phyloP scores from a whole-genome alignment of 1,140 invertebrate genomes.

The Planococcus citri region DNA sequence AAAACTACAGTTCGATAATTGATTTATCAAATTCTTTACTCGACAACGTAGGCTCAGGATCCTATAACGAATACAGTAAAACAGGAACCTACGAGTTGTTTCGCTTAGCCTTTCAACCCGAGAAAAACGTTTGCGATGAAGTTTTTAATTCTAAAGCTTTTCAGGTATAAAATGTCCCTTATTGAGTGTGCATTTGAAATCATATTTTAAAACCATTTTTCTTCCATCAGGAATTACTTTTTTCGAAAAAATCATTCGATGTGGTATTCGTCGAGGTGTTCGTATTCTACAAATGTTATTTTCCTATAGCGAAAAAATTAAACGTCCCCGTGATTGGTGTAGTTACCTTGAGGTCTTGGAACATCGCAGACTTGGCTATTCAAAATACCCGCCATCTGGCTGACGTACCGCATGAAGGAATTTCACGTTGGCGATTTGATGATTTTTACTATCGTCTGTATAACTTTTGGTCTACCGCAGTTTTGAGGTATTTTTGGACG shows the following conservation, averaged over 20 bases:
- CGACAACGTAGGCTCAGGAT: background rate
- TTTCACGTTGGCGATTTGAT: background rate
- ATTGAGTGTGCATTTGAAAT: too few relatives aligned
- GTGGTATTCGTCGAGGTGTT: background rate
- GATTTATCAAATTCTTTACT: background rate
- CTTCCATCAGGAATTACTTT: too few relatives aligned
- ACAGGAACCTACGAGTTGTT: background rate
- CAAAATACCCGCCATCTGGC: constrained; percentile 23
- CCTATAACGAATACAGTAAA: background rate
- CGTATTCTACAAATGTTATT: background rate
- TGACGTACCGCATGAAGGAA: constrained; percentile 39
- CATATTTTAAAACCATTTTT: too few relatives aligned
- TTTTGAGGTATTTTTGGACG: background rate
- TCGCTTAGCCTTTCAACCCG: too few relatives aligned
- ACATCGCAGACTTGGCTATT: background rate
- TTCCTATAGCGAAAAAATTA: background rate
- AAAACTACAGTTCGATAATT: background rate
- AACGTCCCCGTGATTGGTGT: background rate
- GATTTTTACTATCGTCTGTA: background rate
- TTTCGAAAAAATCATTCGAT: background rate
- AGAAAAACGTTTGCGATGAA: too few relatives aligned
- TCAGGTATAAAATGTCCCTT: too few relatives aligned
- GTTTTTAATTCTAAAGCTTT: too few relatives aligned
- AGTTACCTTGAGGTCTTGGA: background rate
- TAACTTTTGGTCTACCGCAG: background rate